A percentile compares a stretch with the other conserved stretches of the same genome.
Conservation (phyloP, 2,888 invertebrate genomes). For the Apoda limacodes region DNA sequence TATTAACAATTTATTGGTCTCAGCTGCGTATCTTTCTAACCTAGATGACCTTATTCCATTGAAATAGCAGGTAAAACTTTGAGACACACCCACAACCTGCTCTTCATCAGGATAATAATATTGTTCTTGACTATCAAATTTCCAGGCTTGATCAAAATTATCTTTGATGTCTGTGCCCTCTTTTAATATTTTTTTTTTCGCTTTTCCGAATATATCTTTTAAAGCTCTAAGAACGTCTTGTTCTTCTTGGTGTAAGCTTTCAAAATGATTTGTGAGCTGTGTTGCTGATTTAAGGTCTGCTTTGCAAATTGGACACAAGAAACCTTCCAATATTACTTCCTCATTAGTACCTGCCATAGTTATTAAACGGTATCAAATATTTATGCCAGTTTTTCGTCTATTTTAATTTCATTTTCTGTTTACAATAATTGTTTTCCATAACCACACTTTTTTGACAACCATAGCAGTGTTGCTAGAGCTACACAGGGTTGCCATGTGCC, state of each 20-base stretch:
- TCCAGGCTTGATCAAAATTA: conserved; percentile 66
- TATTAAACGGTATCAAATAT: too few species aligned
- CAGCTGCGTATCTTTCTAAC: conserved; percentile 90
- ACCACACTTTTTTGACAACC: too few species aligned
- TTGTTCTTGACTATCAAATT: conserved; percentile 46
- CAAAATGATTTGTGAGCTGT: conserved; percentile 89
- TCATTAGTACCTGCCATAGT: conserved; percentile 56
- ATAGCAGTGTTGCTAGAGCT: too few species aligned
- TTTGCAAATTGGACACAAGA: conserved; percentile 95
- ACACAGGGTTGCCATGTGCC: too few species aligned
- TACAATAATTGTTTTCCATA: too few species aligned
- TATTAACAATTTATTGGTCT: conserved; percentile 96
- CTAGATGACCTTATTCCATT: conserved; percentile 72
- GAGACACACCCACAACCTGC: conserved; percentile 74
- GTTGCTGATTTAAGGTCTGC: conserved; percentile 88
- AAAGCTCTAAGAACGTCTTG: conserved; percentile 84
- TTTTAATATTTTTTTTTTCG: conserved; percentile 89
- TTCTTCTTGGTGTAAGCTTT: conserved; percentile 88
- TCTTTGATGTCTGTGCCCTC: conserved; percentile 74
- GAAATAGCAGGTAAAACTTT: conserved; percentile 80
- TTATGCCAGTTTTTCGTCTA: too few species aligned
- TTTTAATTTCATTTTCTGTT: too few species aligned
- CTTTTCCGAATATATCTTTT: conserved; percentile 88
- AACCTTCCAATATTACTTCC: conserved; percentile 87
- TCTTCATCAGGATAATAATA: conserved; percentile 45